Base-by-base conservation (phyloP, 2,888 invertebrate genomes). In the Lysandra bellargus region DNA sequence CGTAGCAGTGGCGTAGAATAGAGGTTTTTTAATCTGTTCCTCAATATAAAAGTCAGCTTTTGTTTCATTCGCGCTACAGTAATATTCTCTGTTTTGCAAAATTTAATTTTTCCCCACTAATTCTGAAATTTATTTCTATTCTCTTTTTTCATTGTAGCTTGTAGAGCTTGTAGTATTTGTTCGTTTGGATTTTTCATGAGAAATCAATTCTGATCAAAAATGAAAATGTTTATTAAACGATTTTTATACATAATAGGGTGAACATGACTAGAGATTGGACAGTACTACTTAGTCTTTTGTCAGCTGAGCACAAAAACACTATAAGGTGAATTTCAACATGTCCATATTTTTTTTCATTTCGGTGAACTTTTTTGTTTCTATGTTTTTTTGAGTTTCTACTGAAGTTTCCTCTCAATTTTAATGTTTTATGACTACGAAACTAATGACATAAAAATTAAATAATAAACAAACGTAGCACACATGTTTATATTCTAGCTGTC, bases 1-100 rank as follows among this genome's bases (percentile, higher is more conserved):
- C 12, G 69, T 33, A 69, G 33, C 69, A 17, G 17, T 69, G 72
- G 74, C 78, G 57, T 57, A 57, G 57, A 57, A 12, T 79, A 80
- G 40, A 33, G 40, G 49, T 30, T 53, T 76, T 76, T 76, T 76
- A 76, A 76, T 76, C 53, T 53, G 33, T 17, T 76, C 80, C 80
- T 80, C 80, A 82, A 81, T 82, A 82, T 82, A 81, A 82, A 82
- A 82, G 81, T 82, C 80, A 80, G 82, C 82, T 81, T 82, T 82
- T 82, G 80, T 82, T 30, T 53, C 30, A 49, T 12, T 57, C 76
- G 76, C 30, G 57, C 76, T 53, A 76, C 76, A 76, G 33, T 53
- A 57, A 76, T 76, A 76, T 76, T 57, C 76, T 76, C 57, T 76
- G 76, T 76, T 76, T 76, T 76, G 33, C 14, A 30, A 57, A 76